These are phyloP conservation scores for Chloebia gouldiae DNA, from an alignment of 2,113 vertebrate genomes.

Conservation along the genomic window DNA sequence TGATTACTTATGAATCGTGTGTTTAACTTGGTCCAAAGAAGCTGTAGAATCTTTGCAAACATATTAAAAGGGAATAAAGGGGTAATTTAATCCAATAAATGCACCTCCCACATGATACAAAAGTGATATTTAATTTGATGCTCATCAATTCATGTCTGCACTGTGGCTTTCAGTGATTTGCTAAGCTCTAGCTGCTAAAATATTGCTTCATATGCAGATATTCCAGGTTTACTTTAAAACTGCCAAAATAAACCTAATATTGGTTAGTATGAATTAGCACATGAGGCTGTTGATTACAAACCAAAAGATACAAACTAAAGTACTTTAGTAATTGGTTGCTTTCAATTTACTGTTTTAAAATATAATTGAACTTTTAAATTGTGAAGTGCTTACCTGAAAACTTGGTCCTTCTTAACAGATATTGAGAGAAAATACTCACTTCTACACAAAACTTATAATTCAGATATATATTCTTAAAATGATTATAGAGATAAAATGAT, in stretches of 20 bases:
- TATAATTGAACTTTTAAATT: neutral
- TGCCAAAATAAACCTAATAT: neutral
- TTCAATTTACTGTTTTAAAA: neutral
- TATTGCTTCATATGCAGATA: neutral
- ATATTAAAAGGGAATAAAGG: neutral
- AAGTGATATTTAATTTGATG: neutral
- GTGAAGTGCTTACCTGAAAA: neutral
- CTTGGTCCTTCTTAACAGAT: neutral
- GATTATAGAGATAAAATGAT: neutral
- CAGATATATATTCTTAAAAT: neutral
- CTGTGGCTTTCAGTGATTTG: neutral
- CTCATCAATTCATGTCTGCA: neutral
- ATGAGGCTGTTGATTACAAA: neutral
- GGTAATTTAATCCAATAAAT: neutral
- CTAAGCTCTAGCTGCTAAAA: neutral
- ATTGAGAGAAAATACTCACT: neutral
- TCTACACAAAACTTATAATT: neutral
- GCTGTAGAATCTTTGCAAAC: neutral
- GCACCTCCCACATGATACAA: neutral
- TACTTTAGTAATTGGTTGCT: neutral
- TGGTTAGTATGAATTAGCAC: neutral
- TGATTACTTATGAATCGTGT: fast-evolving
- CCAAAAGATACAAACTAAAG: neutral
- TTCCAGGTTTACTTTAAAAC: neutral
- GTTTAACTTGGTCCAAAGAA: neutral